Evolutionary conservation across 2,113 vertebrate genomes (phyloP), one percentile per base, ranked within the genome.

Genomic region (Crotophaga sulcirostris): DNA sequence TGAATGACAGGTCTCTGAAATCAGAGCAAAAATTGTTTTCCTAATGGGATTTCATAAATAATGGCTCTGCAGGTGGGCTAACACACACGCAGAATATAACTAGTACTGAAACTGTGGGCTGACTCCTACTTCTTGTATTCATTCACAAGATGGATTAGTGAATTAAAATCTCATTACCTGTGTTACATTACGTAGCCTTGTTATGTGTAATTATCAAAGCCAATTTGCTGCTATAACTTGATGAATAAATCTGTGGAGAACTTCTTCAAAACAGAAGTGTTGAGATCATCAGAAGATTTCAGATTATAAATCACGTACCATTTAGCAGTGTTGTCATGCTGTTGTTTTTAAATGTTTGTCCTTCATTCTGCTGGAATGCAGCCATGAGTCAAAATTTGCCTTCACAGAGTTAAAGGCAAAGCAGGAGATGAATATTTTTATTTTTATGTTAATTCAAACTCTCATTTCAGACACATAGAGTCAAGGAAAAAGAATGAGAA

Each of bases 151-250:
- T 55, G 74, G 73, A 95, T 86, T 73, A 33, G 45, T 69, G 72
- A 96, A 97, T 96, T 97, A 97, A 97, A 98, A 94, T 68, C 79
- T 93, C 94, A 94, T 97, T 97, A 96, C 87, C 60, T 91, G 63
- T 0, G 3, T 85, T 92, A 94, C 74, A 56, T 88, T 55, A 79
- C 73, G n/a, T 54, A 91, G 78, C 75, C 89, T 93, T 96, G 72
- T 96, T 96, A 80, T 3, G 21, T 87, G 67, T 44, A 96, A 95
- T 96, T 97, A 97, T 88, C 63, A 82, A 92, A 96, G 67, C 52
- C 81, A 94, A 96, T 97, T 96, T 96, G 45, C 78, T 79, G 45
- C 76, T 84, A 5, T 68, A 74, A 34, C 66, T 93, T 87, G 80
- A 94, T 68, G 92, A 72, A 34, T 56, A 89, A 62, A 73, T 44